Conservation (phyloP, 2,797 vertebrate genomes). For the Miichthys miiuy region DNA sequence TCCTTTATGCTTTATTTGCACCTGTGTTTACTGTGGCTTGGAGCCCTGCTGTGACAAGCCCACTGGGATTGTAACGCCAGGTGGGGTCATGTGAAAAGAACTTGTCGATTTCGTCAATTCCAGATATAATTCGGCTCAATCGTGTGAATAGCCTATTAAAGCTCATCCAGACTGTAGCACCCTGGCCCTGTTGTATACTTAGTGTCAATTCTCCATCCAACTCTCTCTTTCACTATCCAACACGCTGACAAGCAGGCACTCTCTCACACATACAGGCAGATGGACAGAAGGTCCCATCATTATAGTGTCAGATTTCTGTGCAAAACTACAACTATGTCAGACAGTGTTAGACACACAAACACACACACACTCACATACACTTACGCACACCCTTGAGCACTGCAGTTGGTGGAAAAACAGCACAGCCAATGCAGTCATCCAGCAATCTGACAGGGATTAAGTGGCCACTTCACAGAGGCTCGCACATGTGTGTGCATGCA, state of each 20-base stretch:
- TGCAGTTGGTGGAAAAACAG: slow-evolving; percentile 79
- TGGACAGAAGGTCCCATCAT: slow-evolving; percentile 74
- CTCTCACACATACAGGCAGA: slow-evolving; percentile 70
- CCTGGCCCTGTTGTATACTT: slow-evolving; percentile 56
- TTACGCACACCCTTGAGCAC: slow-evolving; percentile 53
- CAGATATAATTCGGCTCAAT: slow-evolving; percentile 55
- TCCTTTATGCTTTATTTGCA: slow-evolving; percentile 43
- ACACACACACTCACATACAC: slow-evolving; percentile 24
- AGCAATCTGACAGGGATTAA: slow-evolving; percentile 80
- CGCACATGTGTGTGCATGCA: slow-evolving; percentile 54
- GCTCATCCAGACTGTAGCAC: slow-evolving; percentile 55
- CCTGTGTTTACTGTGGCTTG: slow-evolving; percentile 46
- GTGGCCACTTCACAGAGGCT: slow-evolving; percentile 73
- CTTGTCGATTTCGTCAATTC: slow-evolving; percentile 53
- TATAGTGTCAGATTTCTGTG: slow-evolving; percentile 79
- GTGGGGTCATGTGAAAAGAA: slow-evolving; percentile 60
- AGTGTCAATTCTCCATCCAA: slow-evolving; percentile 61
- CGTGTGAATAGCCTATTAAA: slow-evolving; percentile 60
- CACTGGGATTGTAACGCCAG: slow-evolving; percentile 34
- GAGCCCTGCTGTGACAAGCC: slow-evolving; percentile 14
- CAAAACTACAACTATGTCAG: slow-evolving; percentile 76
- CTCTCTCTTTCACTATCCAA: slow-evolving; percentile 57
- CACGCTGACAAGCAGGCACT: slow-evolving; percentile 58
- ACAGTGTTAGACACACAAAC: slow-evolving; percentile 43
- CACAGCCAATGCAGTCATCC: slow-evolving; percentile 65